A percentile compares a stretch with the other conserved stretches of the same genome.
phyloP scores from a whole-genome alignment of 2,888 invertebrate genomes.

The Poecilobothrus nobilitatus region DNA sequence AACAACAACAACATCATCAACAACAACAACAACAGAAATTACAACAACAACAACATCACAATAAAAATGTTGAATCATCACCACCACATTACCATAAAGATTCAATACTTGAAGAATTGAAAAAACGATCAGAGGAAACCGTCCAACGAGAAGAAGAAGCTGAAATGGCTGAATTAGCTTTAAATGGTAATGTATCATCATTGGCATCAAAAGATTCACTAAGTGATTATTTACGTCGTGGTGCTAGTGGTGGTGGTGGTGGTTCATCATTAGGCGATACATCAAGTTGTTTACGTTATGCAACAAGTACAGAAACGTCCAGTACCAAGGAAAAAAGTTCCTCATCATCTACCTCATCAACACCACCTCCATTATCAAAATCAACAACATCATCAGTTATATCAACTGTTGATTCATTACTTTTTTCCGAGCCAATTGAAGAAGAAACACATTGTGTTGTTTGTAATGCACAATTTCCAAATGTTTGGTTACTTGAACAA shows the following conservation, averaged over 20 bases:
- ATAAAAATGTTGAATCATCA: constrained; percentile 30
- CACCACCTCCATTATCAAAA: constrained; percentile 35
- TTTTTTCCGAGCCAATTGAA: constrained; percentile 41
- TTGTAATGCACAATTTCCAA: constrained; percentile 79
- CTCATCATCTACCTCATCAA: constrained; percentile 44
- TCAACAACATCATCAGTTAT: constrained; percentile 30
- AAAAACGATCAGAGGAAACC: constrained; percentile 30
- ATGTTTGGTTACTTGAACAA: constrained; percentile 77
- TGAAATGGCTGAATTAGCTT: constrained; percentile 26
- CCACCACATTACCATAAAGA: constrained; percentile 30
- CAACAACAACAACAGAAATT: constrained; percentile 26
- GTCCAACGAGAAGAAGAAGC: constrained; percentile 29
- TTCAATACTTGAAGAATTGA: constrained; percentile 27
- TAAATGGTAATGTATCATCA: constrained; percentile 22
- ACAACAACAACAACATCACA: constrained; percentile 25
- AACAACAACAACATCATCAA: constrained; percentile 26
- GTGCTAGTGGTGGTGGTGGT: constrained; percentile 29
- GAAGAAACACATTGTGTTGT: constrained; percentile 63
- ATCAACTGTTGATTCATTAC: constrained; percentile 27
- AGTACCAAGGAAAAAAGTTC: constrained; percentile 44
- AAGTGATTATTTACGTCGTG: constrained; percentile 34
- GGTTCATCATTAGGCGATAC: constrained; percentile 29
- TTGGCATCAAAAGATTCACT: constrained; percentile 26
- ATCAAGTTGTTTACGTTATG: constrained; percentile 25
- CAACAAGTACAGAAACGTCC: constrained; percentile 35